A percentile compares a stretch with the other conserved stretches of the same genome.
Evolutionary conservation across 2,888 invertebrate genomes (phyloP).

Genomic region (Eupithecia dodoneata): DNA sequence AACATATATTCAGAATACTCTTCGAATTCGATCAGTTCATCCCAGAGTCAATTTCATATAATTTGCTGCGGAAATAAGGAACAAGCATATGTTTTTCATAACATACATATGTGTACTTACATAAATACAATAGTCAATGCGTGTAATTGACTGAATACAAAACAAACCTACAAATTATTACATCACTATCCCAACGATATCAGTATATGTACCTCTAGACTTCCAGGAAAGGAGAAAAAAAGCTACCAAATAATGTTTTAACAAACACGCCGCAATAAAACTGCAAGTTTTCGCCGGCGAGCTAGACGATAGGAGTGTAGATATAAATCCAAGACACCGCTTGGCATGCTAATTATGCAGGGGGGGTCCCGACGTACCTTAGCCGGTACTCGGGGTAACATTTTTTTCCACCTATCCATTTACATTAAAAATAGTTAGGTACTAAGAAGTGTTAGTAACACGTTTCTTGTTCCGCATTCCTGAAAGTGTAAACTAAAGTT

Average conservation of each 20-base stretch:
- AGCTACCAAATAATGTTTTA: neutral
- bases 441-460: neutral
- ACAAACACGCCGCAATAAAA: constrained; percentile 16
- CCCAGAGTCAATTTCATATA: neutral
- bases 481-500: neutral
- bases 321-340: constrained; percentile 37
- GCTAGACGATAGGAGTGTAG: constrained; percentile 39
- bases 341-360: constrained; percentile 37
- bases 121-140: neutral
- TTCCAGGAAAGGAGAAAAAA: constrained; percentile 1
- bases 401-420: constrained; percentile 13
- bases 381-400: constrained; percentile 10
- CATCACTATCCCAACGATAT: neutral
- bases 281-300: constrained; percentile 20
- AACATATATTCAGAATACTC: neutral
- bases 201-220: neutral
- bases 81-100: neutral
- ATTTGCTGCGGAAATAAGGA: neutral
- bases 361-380: constrained; percentile 20
- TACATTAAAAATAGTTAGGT: constrained; percentile 9
- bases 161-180: neutral
- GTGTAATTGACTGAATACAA: neutral
- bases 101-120: neutral
- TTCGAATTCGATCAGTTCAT: neutral
- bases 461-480: constrained; percentile 10